phyloP scores from a whole-genome alignment of 2,888 invertebrate genomes.

The Tenthredo mesomela region DNA sequence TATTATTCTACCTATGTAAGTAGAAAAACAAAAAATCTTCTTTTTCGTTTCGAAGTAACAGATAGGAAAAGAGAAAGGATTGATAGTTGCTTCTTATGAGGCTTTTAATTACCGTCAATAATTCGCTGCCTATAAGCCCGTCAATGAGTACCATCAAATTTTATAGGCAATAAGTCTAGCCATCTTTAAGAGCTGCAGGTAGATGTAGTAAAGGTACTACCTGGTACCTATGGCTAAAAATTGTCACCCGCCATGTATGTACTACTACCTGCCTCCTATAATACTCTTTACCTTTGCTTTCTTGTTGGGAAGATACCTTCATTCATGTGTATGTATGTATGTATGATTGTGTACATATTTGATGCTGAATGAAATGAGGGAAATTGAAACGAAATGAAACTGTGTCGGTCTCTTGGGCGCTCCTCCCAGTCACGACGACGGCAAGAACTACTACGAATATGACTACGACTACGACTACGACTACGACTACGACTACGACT shows the following conservation, averaged over 20 bases:
- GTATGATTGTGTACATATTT: slow-evolving; percentile 7
- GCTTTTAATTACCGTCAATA: slow-evolving; percentile 21
- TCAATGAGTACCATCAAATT: neutral
- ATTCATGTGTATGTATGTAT: neutral
- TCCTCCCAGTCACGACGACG: slow-evolving; percentile 37
- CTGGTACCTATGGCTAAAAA: neutral
- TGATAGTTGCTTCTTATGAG: neutral
- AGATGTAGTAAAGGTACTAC: neutral
- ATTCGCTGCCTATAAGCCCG: neutral
- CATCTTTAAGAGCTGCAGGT: neutral
- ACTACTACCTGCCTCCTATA: neutral
- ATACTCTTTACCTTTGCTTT: neutral
- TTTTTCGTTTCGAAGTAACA: neutral
- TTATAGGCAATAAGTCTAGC: slow-evolving; percentile 22
- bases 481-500: slow-evolving; percentile 19
- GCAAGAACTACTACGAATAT: slow-evolving; percentile 10
- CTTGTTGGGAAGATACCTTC: neutral
- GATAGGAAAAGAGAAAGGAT: neutral
- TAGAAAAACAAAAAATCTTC: neutral
- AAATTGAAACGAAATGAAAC: slow-evolving; percentile 22
- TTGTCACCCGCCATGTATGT: slow-evolving; percentile 14
- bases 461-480: slow-evolving; percentile 21
- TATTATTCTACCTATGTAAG: neutral
- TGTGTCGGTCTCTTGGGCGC: slow-evolving; percentile 40
- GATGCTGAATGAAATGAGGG: slow-evolving; percentile 17